These are phyloP conservation scores for Thyatira batis DNA, from an alignment of 2,888 invertebrate species.

Conservation along the genomic window DNA sequence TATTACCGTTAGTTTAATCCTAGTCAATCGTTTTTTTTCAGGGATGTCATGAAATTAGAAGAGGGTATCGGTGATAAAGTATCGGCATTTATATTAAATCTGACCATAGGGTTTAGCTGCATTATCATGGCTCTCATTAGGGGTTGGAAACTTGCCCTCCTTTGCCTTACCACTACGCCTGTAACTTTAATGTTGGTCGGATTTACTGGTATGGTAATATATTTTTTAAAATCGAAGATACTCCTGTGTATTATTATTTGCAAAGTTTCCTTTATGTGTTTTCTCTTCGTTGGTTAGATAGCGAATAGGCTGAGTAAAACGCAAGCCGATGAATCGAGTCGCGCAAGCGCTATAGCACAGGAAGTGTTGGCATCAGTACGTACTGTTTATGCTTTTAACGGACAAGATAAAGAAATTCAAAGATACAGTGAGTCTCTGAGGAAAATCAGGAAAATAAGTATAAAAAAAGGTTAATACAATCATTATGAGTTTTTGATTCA, in stretches of 20 bases:
- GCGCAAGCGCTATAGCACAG: conserved; percentile 88
- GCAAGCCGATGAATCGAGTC: conserved; percentile 86
- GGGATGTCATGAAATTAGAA: conserved; percentile 87
- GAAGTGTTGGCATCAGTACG: conserved; percentile 87
- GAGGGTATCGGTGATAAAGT: conserved; percentile 92
- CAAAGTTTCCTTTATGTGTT: neutral
- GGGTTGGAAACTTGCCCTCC: conserved; percentile 91
- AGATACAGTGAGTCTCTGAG: conserved; percentile 84
- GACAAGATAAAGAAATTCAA: conserved; percentile 84
- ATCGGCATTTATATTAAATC: conserved; percentile 85
- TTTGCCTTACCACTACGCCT: conserved; percentile 86
- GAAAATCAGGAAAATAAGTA: conserved; percentile 84
- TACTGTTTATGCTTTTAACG: conserved; percentile 89
- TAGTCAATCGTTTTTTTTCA: conserved; percentile 38
- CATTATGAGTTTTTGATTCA: too few relatives aligned
- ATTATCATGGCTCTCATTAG: conserved; percentile 85
- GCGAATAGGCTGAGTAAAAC: conserved; percentile 77
- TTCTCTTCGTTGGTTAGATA: conserved; percentile 24
- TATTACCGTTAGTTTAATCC: too few relatives aligned
- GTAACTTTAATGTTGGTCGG: conserved; percentile 84
- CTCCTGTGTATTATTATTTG: conserved; percentile 10
- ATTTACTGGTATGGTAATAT: conserved; percentile 82
- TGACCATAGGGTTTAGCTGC: conserved; percentile 85
- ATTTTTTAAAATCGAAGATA: conserved; percentile 11
- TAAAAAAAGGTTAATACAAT: conserved; percentile 76